Conservation (phyloP, 2,888 invertebrate species). For the Kuschelorhynchus macadamiae region DNA sequence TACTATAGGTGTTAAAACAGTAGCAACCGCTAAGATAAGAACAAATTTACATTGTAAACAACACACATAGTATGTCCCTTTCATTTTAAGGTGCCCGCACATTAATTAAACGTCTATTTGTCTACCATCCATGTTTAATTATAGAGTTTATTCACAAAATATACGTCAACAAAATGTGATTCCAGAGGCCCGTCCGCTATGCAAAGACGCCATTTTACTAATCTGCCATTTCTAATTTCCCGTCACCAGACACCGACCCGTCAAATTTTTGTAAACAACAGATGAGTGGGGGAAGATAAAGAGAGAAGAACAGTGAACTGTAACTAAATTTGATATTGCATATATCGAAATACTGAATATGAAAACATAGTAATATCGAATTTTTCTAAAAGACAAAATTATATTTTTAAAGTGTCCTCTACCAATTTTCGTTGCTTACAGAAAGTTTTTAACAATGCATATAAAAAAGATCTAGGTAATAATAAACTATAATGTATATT, state of each 20-base stretch:
- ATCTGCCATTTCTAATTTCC: conserved; percentile 32
- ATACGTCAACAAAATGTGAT: conserved; percentile 19
- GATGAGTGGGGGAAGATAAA: conserved; percentile 24
- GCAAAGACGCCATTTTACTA: conserved; percentile 46
- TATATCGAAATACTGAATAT: not conserved
- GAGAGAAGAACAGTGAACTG: not conserved
- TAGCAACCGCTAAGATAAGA: conserved; percentile 61
- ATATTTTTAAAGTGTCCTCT: no score
- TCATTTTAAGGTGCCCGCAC: conserved; percentile 41
- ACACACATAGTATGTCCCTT: conserved; percentile 43
- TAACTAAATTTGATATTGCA: not conserved
- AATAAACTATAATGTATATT: no score
- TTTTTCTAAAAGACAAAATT: not conserved
- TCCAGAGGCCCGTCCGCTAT: conserved; percentile 23
- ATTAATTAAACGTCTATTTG: conserved; percentile 50
- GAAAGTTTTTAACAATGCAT: no score
- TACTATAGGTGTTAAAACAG: conserved; percentile 63
- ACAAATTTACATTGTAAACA: conserved; percentile 36
- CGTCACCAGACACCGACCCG: conserved; percentile 28
- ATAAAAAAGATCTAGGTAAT: no score
- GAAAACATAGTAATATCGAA: not conserved
- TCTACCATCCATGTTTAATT: conserved; percentile 55
- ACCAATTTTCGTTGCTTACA: no score
- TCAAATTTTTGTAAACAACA: conserved; percentile 39
- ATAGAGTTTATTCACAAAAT: conserved; percentile 28